phyloP scores from a whole-genome alignment of 2,888 invertebrate species.

The Ommatoiulus sabulosus region DNA sequence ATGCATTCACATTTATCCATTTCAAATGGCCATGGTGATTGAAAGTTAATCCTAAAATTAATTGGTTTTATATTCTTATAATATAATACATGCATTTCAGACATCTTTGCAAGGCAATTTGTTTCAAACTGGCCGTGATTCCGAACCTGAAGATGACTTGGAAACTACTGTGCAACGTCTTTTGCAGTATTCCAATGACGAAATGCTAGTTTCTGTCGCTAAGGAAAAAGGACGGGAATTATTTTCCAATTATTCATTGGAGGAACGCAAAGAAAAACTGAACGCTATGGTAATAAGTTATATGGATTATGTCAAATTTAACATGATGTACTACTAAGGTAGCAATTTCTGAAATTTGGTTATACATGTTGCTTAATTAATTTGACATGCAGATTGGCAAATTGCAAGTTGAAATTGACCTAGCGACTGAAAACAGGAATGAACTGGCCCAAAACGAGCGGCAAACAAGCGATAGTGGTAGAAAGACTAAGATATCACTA shows the following conservation, averaged over 20 bases:
- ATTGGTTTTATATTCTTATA: not conserved
- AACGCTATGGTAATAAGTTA: conserved; percentile 81
- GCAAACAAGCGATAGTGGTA: conserved; percentile 63
- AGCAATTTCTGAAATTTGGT: not conserved
- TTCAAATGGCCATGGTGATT: not conserved
- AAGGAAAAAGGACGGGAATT: conserved; percentile 88
- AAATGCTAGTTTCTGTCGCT: conserved; percentile 87
- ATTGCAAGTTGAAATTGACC: conserved; percentile 80
- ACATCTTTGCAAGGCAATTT: conserved; percentile 64
- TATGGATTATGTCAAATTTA: conserved; percentile 50
- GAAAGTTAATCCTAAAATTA: not conserved
- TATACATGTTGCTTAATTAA: not conserved
- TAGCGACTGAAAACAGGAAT: conserved; percentile 74
- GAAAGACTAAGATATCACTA: conserved; percentile 67
- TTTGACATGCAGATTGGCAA: conserved; percentile 75
- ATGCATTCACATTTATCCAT: not conserved
- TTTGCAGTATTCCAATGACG: conserved; percentile 73
- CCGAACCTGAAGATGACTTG: conserved; percentile 64
- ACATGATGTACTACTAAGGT: not conserved
- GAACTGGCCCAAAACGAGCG: conserved; percentile 70
- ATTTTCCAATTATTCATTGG: conserved; percentile 77
- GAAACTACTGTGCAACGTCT: conserved; percentile 65
- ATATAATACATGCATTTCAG: conserved; percentile 61
- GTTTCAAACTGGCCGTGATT: conserved; percentile 62
- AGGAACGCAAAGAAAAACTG: conserved; percentile 80